A percentile compares a stretch with the other conserved stretches of the same genome.
These are phyloP conservation scores for Kryphioiulus occultus DNA, from an alignment of 2,888 invertebrate genomes.

Conservation along the genomic window DNA sequence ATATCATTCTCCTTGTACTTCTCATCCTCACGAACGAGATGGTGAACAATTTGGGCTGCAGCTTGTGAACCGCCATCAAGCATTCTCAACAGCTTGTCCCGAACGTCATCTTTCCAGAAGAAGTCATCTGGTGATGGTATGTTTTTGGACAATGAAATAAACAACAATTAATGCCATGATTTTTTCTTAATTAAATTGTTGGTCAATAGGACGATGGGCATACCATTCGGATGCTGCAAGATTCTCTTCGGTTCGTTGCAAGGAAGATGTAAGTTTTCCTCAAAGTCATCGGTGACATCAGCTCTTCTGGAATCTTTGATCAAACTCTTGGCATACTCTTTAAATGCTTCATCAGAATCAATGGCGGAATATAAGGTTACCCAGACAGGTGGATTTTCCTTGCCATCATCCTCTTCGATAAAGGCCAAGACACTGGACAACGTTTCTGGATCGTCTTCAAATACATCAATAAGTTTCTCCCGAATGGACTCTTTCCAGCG, in stretches of 20 bases:
- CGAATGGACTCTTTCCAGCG: no score
- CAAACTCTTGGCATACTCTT: not conserved
- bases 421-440: no score
- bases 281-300: not conserved
- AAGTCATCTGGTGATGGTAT: not conserved
- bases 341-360: not conserved
- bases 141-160: no score
- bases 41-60: not conserved
- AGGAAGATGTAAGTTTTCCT: not conserved
- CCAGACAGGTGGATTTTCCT: no score
- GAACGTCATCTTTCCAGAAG: not conserved
- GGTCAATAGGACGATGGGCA: no score
- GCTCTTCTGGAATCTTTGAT: not conserved
- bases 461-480: no score
- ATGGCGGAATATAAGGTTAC: constrained; percentile 21
- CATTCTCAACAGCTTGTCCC: not conserved
- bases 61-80: not conserved
- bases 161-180: no score
- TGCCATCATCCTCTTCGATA: no score
- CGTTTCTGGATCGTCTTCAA: no score
- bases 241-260: not conserved
- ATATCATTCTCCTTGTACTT: not conserved
- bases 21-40: not conserved
- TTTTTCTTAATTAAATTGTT: no score
- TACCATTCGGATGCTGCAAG: not conserved